Evolutionary conservation across 1,140 invertebrate genomes (phyloP).

Genomic region (Aphidius gifuensis): DNA sequence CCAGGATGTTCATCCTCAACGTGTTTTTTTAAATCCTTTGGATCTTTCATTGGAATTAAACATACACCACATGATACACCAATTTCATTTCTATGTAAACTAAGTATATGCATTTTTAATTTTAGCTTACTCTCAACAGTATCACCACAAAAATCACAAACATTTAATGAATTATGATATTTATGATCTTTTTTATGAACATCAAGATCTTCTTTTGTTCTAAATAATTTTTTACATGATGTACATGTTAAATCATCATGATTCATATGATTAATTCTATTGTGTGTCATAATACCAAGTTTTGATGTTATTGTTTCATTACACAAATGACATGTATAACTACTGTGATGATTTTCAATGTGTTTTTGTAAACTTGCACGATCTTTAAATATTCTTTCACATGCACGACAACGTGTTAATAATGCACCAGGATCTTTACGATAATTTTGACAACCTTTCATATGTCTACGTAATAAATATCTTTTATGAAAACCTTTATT

Average conservation of each 20-base stretch:
- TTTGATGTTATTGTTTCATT: slow-evolving; percentile 57
- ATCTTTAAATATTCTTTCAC: slow-evolving; percentile 60
- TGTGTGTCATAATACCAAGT: slow-evolving; percentile 61
- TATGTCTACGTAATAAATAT: slow-evolving; percentile 56
- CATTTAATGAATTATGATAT: slow-evolving; percentile 50
- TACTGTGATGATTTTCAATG: slow-evolving; percentile 58
- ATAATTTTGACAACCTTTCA: slow-evolving; percentile 59
- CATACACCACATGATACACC: slow-evolving; percentile 62
- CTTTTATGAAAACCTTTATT: slow-evolving; percentile 58
- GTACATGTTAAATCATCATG: slow-evolving; percentile 56
- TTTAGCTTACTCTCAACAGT: slow-evolving; percentile 60
- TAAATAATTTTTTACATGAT: slow-evolving; percentile 58
- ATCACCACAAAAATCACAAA: slow-evolving; percentile 65
- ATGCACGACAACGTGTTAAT: slow-evolving; percentile 57
- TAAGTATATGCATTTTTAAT: slow-evolving; percentile 61
- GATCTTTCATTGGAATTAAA: slow-evolving; percentile 58
- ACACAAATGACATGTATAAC: slow-evolving; percentile 59
- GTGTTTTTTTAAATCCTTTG: slow-evolving; percentile 59
- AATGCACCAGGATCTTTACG: slow-evolving; percentile 55
- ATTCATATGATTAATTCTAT: slow-evolving; percentile 58
- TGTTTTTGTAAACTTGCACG: slow-evolving; percentile 58
- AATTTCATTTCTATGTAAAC: slow-evolving; percentile 58
- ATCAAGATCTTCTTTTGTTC: slow-evolving; percentile 57
- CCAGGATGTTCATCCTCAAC: slow-evolving; percentile 56
- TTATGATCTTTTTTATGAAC: slow-evolving; percentile 58